Conservation (phyloP, 1,140 invertebrate species). For the Nymphalis io region DNA sequence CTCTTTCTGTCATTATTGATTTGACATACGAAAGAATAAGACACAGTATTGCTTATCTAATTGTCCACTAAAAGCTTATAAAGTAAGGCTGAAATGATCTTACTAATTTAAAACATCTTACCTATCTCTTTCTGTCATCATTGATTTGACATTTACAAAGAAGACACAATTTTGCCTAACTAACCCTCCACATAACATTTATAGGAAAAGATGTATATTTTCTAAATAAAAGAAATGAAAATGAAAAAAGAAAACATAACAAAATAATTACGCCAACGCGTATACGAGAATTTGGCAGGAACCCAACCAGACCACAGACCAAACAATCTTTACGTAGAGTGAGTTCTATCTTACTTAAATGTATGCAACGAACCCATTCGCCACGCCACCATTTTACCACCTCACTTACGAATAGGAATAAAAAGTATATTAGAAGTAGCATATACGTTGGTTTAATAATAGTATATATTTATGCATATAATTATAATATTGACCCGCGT, state of each 20-base stretch:
- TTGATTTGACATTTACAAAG: too few species aligned
- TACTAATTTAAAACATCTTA: too few species aligned
- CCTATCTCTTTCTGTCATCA: too few species aligned
- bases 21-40: too few species aligned
- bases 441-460: neutral
- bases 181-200: too few species aligned
- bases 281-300: conserved; percentile 32
- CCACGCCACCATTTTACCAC: conserved; percentile 35
- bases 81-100: too few species aligned
- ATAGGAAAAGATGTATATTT: neutral
- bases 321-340: conserved; percentile 36
- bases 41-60: too few species aligned
- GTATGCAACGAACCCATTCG: conserved; percentile 40
- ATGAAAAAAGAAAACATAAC: neutral
- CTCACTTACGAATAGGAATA: conserved; percentile 19
- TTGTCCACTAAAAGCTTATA: too few species aligned
- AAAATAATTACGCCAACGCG: conserved; percentile 17
- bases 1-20: too few species aligned
- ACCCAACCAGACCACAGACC: conserved; percentile 36
- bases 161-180: too few species aligned
- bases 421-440: neutral
- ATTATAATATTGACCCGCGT: too few species aligned
- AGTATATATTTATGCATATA: too few species aligned
- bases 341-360: conserved; percentile 29
- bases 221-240: neutral